Evolutionary conservation across 53 echinoderm and acorn worm species (phyloP), one percentile per base, ranked within the genome.

Genomic region (Arbacia lixula): DNA sequence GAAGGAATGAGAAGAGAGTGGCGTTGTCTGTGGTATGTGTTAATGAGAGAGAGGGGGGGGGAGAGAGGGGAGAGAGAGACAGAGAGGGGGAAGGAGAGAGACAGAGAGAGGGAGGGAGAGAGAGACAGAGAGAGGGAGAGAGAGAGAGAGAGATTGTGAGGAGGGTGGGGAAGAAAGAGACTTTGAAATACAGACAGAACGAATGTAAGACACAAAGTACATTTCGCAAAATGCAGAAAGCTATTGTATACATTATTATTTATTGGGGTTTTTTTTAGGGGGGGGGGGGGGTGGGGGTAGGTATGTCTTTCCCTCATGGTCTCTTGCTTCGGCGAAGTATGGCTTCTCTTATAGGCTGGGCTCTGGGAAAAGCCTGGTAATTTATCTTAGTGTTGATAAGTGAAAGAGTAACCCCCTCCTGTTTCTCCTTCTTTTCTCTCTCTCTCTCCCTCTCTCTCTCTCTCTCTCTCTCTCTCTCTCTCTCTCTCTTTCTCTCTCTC

Each of bases 381-480:
- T n/a, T n/a, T n/a, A n/a, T n/a, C n/a, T n/a, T n/a, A n/a, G n/a
- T n/a, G n/a, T n/a, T n/a, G n/a, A n/a, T n/a, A n/a, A n/a, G n/a
- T n/a, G n/a, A n/a, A n/a, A n/a, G n/a, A n/a, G n/a, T n/a, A n/a
- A n/a, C n/a, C n/a, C n/a, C n/a, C n/a, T n/a, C n/a, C 31, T 53
- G 3, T 54, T 6, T 8, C 33, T 36, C 24, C 29, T 26, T 36
- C 39, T 22, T n/a, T 5, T 36, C 36, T 57, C 25, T 22, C 25
- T 76, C 22, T 36, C 24, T 76, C 36, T 73, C 53, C 38, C 5
- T 35, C 29, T 75, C 25, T 75, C 37, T 57, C 5, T 57, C 4
- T 25, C 71, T 22, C 0, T 69, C 24, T 29, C 5, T 50, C 72
- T 29, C 2, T 52, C 33, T 27, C 3, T 29, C 64, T 6, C n/a